Percentiles rank a stretch among this genome's conserved stretches.
These are phyloP conservation scores for Eurystomus glaucurus DNA, from an alignment of 2,797 vertebrate species.

Conservation along the genomic window DNA sequence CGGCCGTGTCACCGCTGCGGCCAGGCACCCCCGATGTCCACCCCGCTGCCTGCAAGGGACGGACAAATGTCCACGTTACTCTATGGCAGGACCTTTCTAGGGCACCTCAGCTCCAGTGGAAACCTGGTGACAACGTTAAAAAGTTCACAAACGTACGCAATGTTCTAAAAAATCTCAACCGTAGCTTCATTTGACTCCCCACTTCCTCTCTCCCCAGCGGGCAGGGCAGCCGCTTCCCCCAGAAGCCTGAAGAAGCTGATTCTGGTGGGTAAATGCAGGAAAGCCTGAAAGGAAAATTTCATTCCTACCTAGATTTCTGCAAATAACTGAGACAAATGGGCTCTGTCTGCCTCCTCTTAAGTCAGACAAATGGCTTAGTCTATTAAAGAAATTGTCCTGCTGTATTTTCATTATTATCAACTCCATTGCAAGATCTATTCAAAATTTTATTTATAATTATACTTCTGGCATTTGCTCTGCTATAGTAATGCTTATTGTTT, in stretches of 20 bases:
- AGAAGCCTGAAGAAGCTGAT: background rate
- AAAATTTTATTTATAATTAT: background rate
- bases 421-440: background rate
- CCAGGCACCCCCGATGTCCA: fast-evolving
- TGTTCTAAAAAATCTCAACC: fast-evolving
- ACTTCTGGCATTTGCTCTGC: background rate
- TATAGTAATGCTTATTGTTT: background rate
- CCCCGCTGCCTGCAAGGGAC: background rate
- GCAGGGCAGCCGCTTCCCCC: background rate
- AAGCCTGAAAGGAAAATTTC: background rate
- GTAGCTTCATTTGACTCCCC: background rate
- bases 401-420: background rate
- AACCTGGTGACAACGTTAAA: background rate
- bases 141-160: background rate
- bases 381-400: background rate
- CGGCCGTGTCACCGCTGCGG: fast-evolving
- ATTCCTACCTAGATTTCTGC: background rate
- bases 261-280: background rate
- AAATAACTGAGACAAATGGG: background rate
- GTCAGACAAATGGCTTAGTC: background rate
- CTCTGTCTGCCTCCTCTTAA: background rate
- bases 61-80: fast-evolving
- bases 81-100: fast-evolving
- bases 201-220: background rate
- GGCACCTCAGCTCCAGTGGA: background rate